Conservation (phyloP, 2,113 vertebrate species). For the Machaerirhynchus nigripectus region DNA sequence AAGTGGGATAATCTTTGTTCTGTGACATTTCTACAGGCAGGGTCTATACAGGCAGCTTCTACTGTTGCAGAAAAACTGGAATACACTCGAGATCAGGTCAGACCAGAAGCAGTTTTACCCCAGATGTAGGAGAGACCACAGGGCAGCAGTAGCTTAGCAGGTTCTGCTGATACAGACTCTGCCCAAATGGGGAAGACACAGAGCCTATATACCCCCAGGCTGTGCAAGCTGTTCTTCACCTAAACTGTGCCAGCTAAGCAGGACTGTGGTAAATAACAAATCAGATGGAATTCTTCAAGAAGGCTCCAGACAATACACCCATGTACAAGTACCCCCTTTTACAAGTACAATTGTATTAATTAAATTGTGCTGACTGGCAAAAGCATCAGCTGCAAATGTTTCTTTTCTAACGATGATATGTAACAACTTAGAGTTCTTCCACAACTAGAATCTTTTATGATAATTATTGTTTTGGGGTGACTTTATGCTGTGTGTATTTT, state of each 20-base stretch:
- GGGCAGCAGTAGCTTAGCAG: background rate
- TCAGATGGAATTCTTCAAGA: background rate
- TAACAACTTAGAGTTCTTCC: background rate
- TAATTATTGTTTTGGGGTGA: no score
- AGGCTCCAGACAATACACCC: background rate
- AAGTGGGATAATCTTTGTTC: background rate
- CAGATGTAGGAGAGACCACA: background rate
- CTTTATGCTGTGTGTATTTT: no score
- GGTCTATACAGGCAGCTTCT: background rate
- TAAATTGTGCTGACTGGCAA: background rate
- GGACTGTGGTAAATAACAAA: background rate
- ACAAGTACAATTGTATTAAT: background rate
- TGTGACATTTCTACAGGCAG: background rate
- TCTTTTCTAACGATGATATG: background rate
- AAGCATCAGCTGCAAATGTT: background rate
- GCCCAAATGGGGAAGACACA: background rate
- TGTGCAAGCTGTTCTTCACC: background rate
- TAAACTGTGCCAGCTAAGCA: background rate
- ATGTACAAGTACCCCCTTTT: background rate
- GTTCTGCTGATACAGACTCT: background rate
- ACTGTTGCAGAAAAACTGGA: background rate
- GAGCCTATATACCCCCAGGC: background rate
- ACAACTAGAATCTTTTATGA: background rate
- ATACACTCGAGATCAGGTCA: background rate
- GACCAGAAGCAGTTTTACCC: background rate